Base-by-base conservation (phyloP, 1,140 invertebrate genomes). In the Cydia fagiglandana region DNA sequence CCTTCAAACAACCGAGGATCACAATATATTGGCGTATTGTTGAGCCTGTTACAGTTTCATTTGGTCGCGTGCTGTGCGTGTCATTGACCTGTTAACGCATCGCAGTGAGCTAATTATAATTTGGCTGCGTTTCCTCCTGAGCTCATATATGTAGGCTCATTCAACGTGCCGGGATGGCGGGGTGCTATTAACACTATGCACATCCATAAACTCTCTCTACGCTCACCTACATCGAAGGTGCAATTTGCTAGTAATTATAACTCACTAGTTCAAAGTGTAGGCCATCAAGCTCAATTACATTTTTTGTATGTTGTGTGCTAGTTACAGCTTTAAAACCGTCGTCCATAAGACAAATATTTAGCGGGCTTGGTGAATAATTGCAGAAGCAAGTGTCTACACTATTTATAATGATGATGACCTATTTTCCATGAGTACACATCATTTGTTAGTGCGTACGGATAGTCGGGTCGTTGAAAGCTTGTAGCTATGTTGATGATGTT, bases 31-130 rank as follows among this genome's bases (percentile, higher is more conserved):
- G 83, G 85, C 61, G n/a, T 17, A 30, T 61, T 61, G 56, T 74
- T 73, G 73, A 56, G 79, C 56, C 75, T 75, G 78, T 83, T 79
- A 83, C 81, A 83, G 77, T 83, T 85, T 84, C 76, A 80, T 87
- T 79, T 79, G 83, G 76, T 80, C 80, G 77, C 76, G 64, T 75
- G 66, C 75, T 56, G 73, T 38, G 73, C 56, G 83, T 90, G 89
- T 91, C 89, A 91, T 88, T 91, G 89, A 90, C 87, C 89, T 83
- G 81, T 89, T 87, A 91, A 89, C 88, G 86, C 85, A 86, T 87
- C 79, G 81, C 82, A 84, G 77, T 85, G 83, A 81, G 83, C 84
- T 90, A 89, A 91, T 90, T 89, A 88, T 91, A 89, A 84, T 80
- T 80, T 77, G 73, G 78, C 79, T 82, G 81, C 78, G 76, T 78